A percentile compares a stretch with the other conserved stretches of the same genome.
These are phyloP conservation scores for Echinarachnius parma DNA, from an alignment of 53 echinoderm and acorn worm genomes.

Conservation along the genomic window DNA sequence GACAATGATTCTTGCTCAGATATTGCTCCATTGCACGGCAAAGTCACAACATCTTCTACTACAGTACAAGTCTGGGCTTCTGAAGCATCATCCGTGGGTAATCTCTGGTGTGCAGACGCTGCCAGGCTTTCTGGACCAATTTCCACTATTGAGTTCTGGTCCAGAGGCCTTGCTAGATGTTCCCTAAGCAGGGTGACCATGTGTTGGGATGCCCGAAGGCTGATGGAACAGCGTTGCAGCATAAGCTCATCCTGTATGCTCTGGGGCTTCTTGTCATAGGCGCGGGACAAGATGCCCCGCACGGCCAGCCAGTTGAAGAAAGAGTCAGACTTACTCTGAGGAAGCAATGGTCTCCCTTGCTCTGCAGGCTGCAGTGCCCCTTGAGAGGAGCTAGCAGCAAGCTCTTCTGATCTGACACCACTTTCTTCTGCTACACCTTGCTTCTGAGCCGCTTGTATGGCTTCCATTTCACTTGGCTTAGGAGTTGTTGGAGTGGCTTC, in stretches of 20 bases:
- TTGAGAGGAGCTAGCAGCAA: background rate
- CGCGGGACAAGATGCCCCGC: constrained; percentile 12
- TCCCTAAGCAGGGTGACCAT: background rate
- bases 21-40: too few species aligned
- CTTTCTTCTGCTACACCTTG: too few species aligned
- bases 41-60: too few species aligned
- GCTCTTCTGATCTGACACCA: background rate
- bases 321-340: background rate
- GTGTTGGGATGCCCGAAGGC: background rate
- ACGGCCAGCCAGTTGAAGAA: constrained; percentile 35
- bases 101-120: too few species aligned
- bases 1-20: too few species aligned
- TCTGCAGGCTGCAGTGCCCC: background rate
- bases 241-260: constrained; percentile 27
- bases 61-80: too few species aligned
- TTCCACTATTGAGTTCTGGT: too few species aligned
- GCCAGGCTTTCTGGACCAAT: too few species aligned
- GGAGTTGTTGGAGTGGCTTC: too few species aligned
- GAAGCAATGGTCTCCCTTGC: background rate
- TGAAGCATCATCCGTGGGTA: too few species aligned
- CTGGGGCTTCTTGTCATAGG: constrained; percentile 27
- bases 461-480: background rate
- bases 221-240: constrained; percentile 9
- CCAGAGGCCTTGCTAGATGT: background rate
- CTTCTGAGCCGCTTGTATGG: background rate